Evolutionary conservation across 2,113 vertebrate species (phyloP), one percentile per base, ranked within the genome.

Genomic region (human): DNA sequence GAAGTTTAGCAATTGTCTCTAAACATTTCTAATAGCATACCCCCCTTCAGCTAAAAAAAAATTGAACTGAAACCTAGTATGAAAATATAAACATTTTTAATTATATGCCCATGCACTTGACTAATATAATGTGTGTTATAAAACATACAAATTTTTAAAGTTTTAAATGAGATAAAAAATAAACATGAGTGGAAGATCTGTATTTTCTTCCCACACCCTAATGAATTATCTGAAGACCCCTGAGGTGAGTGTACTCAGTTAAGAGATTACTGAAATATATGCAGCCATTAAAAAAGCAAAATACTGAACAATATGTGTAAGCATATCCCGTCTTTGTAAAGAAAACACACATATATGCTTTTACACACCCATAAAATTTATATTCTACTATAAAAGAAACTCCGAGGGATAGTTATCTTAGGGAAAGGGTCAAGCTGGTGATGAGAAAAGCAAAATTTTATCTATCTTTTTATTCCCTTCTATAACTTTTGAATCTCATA

Each of bases 401-500:
- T 70, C 89, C 86, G 45, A 80, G 85, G 12, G 38, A 89, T 57
- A 50, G 14, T 81, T 57, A 43, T 76, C 38, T 86, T n/a, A 82
- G 2, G 17, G 27, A 68, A 93, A 30, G n/a, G 72, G 20, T 83
- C 20, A 90, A 64, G 43, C 30, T 40, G 9, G 3, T 35, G 12
- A 88, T 22, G 16, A 73, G 25, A 66, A 76, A 43, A 78, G 50
- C 18, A 50, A 93, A 45, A 25, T 48, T 95, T 48, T 85, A 40
- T 86, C 72, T 83, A 59, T 73, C 52, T 27, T 59, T 76, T 79
- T 43, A 79, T 88, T 95, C 72, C 2, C 20, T 40, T 59, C 22
- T 70, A 55, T 57, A 91, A 91, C 43, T 91, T 92, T 61, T 66
- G 30, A 90, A 88, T 87, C 72, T 82, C 35, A 88, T 55, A 57